Base-by-base conservation (phyloP, 2,888 invertebrate genomes). In the Campoplex capitator region DNA sequence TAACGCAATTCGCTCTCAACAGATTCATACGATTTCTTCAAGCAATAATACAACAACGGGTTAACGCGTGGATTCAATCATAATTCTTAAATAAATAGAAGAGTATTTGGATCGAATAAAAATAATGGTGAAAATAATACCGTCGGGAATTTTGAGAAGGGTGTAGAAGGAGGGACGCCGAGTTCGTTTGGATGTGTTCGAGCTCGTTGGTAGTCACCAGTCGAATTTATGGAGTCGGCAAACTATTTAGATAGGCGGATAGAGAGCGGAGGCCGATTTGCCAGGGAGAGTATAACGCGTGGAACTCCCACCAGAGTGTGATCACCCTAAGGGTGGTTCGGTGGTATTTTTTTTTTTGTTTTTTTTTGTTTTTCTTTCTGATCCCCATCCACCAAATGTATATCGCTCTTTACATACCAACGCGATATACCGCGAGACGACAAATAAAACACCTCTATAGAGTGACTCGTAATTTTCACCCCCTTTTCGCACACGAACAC, bases 171-270 rank as follows among this genome's bases (percentile, higher is more conserved):
- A 58, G 73, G 38, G 76, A 35, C 70, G 73, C 3, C 71, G 74
- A 56, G 48, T 68, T 71, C 35, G 51, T 58, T 58, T 65, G 42
- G 62, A 74, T 35, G 85, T 65, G 76, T 71, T 81, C 77, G 85
- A 73, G 78, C 13, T 85, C 82, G 65, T 32, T 54, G 88, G 90
- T 81, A 89, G 89, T 92, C 91, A 90, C 88, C 89, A 75, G 86
- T 84, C 88, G 90, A 92, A 93, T 93, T 93, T 93, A 93, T 93
- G 91, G 91, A 91, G 88, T 91, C 91, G 89, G 82, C 88, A 90
- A 92, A 93, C 92, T 93, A 93, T 93, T 93, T 92, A 93, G 93
- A 93, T 93, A 92, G 92, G 90, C 91, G 86, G 88, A 89, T 89
- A 89, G 89, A 89, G 89, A 88, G 81, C 80, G 81, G 79, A 83